Evolutionary conservation across 2,888 invertebrate genomes (phyloP).

Genomic region (Troilus luridus): DNA sequence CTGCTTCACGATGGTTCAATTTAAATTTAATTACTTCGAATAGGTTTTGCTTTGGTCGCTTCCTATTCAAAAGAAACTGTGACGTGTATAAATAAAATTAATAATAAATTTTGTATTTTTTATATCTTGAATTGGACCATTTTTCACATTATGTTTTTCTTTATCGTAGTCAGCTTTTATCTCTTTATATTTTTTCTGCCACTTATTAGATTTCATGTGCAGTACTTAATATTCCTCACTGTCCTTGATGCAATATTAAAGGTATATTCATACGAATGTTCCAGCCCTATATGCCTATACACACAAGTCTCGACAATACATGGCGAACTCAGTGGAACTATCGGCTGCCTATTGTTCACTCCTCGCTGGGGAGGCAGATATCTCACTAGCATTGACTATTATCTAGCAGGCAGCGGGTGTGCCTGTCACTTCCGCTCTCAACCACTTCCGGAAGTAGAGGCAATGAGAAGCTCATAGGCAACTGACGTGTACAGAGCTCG

Average conservation of each 20-base stretch:
- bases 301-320: neutral
- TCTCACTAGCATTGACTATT: neutral
- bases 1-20: no score
- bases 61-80: no score
- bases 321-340: neutral
- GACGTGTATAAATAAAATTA: no score
- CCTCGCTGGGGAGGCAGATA: neutral
- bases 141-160: no score
- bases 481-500: neutral
- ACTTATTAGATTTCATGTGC: no score
- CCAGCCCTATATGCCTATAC: neutral
- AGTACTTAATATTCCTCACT: no score
- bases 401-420: neutral
- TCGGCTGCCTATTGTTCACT: neutral
- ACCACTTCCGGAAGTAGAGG: constrained; percentile 32
- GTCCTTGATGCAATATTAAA: neutral
- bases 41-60: no score
- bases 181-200: no score
- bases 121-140: no score
- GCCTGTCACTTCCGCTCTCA: constrained; percentile 21
- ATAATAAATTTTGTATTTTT: no score
- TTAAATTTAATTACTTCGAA: no score
- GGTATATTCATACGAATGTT: neutral
- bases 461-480: neutral
- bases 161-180: no score